phyloP scores from a whole-genome alignment of 2,113 vertebrate species.

The Columba livia region DNA sequence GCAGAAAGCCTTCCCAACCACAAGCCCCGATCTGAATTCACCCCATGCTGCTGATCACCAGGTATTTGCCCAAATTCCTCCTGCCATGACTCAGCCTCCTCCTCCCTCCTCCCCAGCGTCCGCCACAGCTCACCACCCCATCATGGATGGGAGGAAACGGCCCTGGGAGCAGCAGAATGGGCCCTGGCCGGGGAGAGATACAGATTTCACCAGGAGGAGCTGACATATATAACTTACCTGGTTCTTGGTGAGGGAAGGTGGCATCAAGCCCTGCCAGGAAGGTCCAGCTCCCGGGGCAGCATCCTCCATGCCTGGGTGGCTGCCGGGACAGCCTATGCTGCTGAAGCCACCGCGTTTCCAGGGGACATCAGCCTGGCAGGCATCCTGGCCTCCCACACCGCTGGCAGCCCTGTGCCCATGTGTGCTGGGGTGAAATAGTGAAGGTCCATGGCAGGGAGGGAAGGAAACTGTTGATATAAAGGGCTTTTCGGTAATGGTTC shows the following conservation, averaged over 20 bases:
- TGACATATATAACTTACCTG: neutral
- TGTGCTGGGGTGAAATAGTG: neutral
- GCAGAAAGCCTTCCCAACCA: neutral
- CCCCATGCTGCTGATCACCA: neutral
- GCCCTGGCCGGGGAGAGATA: fast-evolving
- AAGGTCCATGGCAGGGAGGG: neutral
- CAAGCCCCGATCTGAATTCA: neutral
- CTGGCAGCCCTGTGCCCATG: neutral
- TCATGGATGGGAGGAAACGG: fast-evolving
- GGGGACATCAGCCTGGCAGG: neutral
- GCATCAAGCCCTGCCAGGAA: neutral
- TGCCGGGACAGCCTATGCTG: neutral
- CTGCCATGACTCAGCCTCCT: slow-evolving; percentile 7
- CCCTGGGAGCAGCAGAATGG: neutral
- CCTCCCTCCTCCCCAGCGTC: neutral
- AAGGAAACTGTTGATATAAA: neutral
- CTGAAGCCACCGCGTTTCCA: neutral
- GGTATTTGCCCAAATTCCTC: slow-evolving; percentile 25
- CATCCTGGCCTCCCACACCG: neutral
- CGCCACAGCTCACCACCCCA: neutral
- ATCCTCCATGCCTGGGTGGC: neutral
- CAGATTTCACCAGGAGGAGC: neutral
- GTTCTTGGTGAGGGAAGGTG: fast-evolving
- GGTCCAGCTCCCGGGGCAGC: neutral
- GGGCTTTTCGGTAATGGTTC: neutral